Evolutionary conservation across 2,888 invertebrate species (phyloP), one percentile per base, ranked within the genome.

Genomic region (Stegophylla sp.): DNA sequence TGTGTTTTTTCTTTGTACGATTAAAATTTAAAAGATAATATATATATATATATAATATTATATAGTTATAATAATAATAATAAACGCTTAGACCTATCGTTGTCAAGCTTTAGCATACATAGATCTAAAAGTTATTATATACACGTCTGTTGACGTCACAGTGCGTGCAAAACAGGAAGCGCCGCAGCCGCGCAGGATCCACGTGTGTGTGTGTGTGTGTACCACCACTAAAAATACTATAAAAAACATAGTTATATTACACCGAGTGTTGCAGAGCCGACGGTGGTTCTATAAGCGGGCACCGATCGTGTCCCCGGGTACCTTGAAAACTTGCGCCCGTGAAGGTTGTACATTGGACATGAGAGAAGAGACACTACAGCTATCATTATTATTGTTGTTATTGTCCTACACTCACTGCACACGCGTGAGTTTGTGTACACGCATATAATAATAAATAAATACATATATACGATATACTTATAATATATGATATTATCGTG

Each of bases 251-350:
- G 51, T 17, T 17, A 15, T 4, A 17, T 1, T 45, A 10, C 15
- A 45, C 45, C 15, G 15, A 15, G 48, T 48, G 48, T 17, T 4
- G 4, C 17, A 4, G 51, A 15, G 17, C 51, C 20, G 34, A 3
- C 56, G 20, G 56, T 12, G 20, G 56, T 56, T 10, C 20, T 23
- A 3, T 28, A 48, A 69, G n/a, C 20, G 34, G 26, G 43, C 59
- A 17, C 23, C 43, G 72, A 10, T 41, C 72, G 56, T 72, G 72
- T 73, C 59, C 45, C 59, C 53, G 45, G 43, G 43, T 45, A 59
- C 72, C 59, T 73, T 43, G 59, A 59, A n/a, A 73, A 73, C 66
- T 1, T 15, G 12, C n/a, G 26, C n/a, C 51, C 51, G 56, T 23
- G 56, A 56, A 56, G 56, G 56, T 56, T 51, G 51, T 51, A 51